Evolutionary conservation across 2,888 invertebrate species (phyloP).

Genomic region (Dryobotodes eremita): DNA sequence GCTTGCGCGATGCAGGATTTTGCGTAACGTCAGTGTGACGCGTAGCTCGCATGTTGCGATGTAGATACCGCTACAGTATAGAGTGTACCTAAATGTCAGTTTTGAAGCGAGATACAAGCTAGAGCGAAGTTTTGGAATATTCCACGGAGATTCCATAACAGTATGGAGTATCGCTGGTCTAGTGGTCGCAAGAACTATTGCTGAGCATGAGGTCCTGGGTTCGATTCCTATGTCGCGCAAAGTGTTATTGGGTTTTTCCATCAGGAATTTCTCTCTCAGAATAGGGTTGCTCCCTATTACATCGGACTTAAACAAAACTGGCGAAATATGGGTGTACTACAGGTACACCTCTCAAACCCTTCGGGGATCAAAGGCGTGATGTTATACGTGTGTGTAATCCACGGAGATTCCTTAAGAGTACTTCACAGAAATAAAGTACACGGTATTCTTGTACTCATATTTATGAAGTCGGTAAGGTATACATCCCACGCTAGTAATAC

Average conservation of each 20-base stretch:
- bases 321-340: not conserved
- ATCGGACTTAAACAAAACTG: not conserved
- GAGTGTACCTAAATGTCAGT: too few relatives aligned
- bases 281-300: not conserved
- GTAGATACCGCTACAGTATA: too few relatives aligned
- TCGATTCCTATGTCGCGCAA: too few relatives aligned
- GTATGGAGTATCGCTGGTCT: not conserved
- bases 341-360: not conserved
- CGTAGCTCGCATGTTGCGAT: too few relatives aligned
- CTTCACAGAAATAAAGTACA: not conserved
- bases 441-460: not conserved
- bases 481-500: conserved; percentile 3
- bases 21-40: too few relatives aligned
- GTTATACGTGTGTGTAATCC: not conserved
- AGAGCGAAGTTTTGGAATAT: not conserved
- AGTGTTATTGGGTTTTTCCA: too few relatives aligned
- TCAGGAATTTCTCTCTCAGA: too few relatives aligned
- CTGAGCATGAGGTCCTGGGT: not conserved
- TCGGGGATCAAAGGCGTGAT: not conserved
- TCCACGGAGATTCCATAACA: too few relatives aligned
- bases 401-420: not conserved
- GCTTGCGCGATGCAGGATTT: too few relatives aligned
- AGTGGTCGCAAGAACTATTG: too few relatives aligned
- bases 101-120: not conserved
- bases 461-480: conserved; percentile 1